phyloP scores from a whole-genome alignment of 2,113 vertebrate genomes.

The Chloropsis cyanopogon region DNA sequence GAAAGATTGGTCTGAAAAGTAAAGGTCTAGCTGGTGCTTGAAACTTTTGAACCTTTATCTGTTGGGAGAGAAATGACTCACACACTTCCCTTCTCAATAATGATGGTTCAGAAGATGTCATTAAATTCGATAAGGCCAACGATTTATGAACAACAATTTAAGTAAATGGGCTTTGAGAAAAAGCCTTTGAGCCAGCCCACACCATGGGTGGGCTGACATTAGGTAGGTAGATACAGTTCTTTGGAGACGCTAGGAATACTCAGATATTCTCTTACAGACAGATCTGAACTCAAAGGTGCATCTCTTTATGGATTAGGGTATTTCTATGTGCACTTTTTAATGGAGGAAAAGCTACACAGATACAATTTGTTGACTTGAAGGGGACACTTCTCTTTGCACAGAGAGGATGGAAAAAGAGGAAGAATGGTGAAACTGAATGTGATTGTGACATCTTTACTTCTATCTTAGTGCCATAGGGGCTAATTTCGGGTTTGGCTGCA shows the following conservation, averaged over 20 bases:
- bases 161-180: slow-evolving; percentile 58
- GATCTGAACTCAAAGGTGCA: neutral
- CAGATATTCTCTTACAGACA: neutral
- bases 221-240: neutral
- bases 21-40: slow-evolving; percentile 45
- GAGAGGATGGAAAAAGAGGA: neutral
- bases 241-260: neutral
- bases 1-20: slow-evolving; percentile 58
- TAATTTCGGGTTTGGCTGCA: neutral
- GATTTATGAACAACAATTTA: slow-evolving; percentile 54
- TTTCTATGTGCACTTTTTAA: neutral
- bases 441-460: neutral
- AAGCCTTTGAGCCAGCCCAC: slow-evolving; percentile 3
- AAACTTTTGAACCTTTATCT: slow-evolving; percentile 67
- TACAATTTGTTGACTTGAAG: neutral
- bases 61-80: slow-evolving; percentile 44
- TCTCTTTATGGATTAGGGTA: neutral
- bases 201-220: neutral
- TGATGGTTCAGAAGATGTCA: slow-evolving; percentile 49
- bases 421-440: neutral
- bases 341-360: neutral
- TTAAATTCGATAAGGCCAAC: slow-evolving; percentile 66
- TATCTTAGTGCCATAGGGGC: neutral
- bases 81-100: slow-evolving; percentile 24
- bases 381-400: neutral